Conservation (phyloP, 2,888 invertebrate genomes). For the Crossocerus cetratus region DNA sequence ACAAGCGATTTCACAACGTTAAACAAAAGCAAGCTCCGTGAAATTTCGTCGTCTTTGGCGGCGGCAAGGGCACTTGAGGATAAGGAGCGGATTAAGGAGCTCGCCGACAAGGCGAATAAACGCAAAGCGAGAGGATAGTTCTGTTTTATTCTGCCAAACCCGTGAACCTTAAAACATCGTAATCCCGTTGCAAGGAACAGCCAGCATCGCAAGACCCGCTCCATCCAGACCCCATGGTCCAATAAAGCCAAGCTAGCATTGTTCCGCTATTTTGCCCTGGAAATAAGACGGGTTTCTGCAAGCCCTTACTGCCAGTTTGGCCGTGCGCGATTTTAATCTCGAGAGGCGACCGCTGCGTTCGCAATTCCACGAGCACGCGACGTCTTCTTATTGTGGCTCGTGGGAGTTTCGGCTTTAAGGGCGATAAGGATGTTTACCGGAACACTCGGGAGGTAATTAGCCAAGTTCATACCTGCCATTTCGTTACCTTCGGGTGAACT, state of each 20-base stretch:
- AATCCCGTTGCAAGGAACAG: slow-evolving; percentile 35
- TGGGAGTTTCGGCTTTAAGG: too few species aligned
- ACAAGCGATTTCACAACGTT: too few species aligned
- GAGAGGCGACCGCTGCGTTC: neutral
- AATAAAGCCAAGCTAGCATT: slow-evolving; percentile 3
- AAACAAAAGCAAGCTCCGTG: too few species aligned
- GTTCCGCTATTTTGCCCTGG: slow-evolving; percentile 14
- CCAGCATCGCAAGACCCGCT: slow-evolving; percentile 26
- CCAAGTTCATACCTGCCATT: neutral
- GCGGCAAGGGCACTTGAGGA: too few species aligned
- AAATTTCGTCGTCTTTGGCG: too few species aligned
- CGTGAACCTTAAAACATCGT: slow-evolving; percentile 44
- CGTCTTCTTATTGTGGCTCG: too few species aligned
- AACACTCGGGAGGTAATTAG: neutral
- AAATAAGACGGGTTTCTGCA: slow-evolving; percentile 29
- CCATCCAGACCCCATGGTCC: slow-evolving; percentile 18
- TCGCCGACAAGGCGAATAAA: slow-evolving; percentile 57
- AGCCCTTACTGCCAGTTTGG: neutral
- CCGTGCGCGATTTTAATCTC: slow-evolving; percentile 15
- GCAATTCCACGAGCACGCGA: neutral
- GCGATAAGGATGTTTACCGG: neutral
- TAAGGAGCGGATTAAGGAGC: slow-evolving; percentile 50
- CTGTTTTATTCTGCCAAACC: slow-evolving; percentile 4
- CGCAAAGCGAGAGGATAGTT: slow-evolving; percentile 27
- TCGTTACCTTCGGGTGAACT: too few species aligned